Base-by-base conservation (phyloP, 2,113 vertebrate genomes). In the Eretmochelys imbricata region DNA sequence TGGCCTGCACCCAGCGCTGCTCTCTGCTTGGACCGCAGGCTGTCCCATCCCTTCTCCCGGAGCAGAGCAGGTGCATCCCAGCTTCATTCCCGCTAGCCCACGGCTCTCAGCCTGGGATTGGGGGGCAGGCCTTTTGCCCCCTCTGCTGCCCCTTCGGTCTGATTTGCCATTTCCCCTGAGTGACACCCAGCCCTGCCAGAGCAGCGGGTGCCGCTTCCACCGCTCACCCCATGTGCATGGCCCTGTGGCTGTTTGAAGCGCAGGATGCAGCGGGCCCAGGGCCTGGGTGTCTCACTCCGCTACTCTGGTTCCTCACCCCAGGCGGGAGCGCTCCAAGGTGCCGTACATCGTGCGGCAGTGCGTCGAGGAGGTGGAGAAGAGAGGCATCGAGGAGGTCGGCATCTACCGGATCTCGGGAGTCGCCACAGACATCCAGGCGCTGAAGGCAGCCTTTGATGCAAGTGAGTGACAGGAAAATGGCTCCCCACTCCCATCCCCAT, bases 321-420 rank as follows among this genome's bases (percentile, higher is more conserved):
- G 99, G 98, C 99, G 99, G 0, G 99, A 99, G 97, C 99, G 99
- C 97, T 99, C 99, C 98, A 99, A 99, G 98, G 99, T 99, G 98
- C 99, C 99, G 98, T 99, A 99, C 98, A 99, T 99, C 11, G 99
- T 99, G 92, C 99, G 99, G 90, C 99, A 99, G 98, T 99, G 99
- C 89, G 98, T 99, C 65, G 99, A 99, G 97, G 99, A 99, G 97
- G 99, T 99, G 97, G 99, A 99, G 98, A 99, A 99, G 98, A 98
- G 99, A 69, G 99, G 99, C 84, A 99, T 99, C 0, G 99, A 99
- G 14, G 99, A 99, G 97, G 99, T 99, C 0, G 99, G 99, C 97
- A 99, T 99, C 98, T 99, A 99, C 98, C 98, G 99, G 97, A 99
- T 99, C 98, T 99, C 99, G 1, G 99, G 99, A 2, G 99, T 99